Evolutionary conservation across 1,140 invertebrate genomes (phyloP).

Genomic region (Colletes latitarsis): DNA sequence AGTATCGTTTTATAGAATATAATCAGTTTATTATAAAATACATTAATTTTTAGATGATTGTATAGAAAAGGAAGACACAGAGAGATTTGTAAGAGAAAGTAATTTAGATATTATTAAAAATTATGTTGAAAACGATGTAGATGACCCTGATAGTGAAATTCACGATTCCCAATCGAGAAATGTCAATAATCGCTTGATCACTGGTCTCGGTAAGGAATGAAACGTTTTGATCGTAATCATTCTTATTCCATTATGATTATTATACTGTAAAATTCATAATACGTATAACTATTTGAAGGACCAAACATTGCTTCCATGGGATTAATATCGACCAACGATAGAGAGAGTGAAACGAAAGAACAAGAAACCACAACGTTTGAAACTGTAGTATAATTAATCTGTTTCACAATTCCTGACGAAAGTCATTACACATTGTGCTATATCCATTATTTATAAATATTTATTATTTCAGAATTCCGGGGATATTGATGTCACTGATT

Average conservation of each 20-base stretch:
- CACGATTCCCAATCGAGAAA: conserved; percentile 9
- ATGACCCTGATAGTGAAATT: conserved; percentile 53
- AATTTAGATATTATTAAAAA: conserved; percentile 82
- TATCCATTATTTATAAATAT: background rate
- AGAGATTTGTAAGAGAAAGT: conserved; percentile 83
- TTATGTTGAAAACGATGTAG: conserved; percentile 72
- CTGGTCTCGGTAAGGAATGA: conserved; percentile 65
- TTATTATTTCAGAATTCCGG: conserved; percentile 74
- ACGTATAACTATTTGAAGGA: conserved; percentile 63
- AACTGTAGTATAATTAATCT: conserved; percentile 61
- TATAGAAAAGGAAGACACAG: conserved; percentile 76
- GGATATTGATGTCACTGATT: conserved; percentile 89
- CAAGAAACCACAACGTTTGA: conserved; percentile 62
- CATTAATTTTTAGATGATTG: conserved; percentile 24
- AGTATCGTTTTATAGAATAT: too few relatives aligned
- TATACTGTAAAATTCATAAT: conserved; percentile 14
- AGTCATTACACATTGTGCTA: background rate
- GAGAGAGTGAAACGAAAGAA: conserved; percentile 54
- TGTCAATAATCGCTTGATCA: conserved; percentile 42
- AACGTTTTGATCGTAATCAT: background rate
- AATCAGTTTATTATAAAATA: background rate
- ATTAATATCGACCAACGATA: conserved; percentile 61
- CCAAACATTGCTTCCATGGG: conserved; percentile 79
- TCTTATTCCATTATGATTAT: background rate
- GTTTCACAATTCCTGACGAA: background rate